Evolutionary conservation across 64 coral and sea anemone species (phyloP).

Genomic region (Anthopleura sola): DNA sequence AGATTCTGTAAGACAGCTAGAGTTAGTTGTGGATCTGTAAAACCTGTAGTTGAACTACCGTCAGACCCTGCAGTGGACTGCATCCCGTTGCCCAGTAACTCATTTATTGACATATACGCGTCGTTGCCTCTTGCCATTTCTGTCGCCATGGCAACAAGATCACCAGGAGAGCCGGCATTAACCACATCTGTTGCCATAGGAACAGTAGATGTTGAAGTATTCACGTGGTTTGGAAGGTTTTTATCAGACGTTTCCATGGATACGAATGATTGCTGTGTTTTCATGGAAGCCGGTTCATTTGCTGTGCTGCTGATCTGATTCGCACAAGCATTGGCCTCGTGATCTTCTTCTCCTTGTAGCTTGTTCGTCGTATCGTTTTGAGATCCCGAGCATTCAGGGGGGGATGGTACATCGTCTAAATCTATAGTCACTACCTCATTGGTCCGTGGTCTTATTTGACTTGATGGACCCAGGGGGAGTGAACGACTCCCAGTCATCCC

Average conservation of each 20-base stretch:
- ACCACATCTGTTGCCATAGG: not conserved
- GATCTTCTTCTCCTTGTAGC: not conserved
- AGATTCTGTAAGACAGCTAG: constrained; percentile 14
- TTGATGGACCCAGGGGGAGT: not conserved
- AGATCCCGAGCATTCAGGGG: not conserved
- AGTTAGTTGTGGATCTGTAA: not conserved
- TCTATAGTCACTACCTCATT: constrained; percentile 49
- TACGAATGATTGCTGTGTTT: not conserved
- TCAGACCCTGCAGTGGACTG: not conserved
- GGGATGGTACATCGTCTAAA: constrained; percentile 55
- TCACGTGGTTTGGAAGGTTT: not conserved
- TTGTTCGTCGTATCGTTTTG: not conserved
- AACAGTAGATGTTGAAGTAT: not conserved
- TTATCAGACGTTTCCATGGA: not conserved
- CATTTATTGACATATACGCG: not conserved
- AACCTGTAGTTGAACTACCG: not conserved
- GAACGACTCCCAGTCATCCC: not conserved
- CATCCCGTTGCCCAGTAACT: not conserved
- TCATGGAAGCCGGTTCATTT: not conserved
- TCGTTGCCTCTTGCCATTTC: not conserved
- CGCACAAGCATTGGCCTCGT: not conserved
- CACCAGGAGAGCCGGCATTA: not conserved
- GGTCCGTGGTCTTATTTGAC: not conserved
- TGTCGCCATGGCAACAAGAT: not conserved
- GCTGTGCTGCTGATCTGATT: not conserved